Base-by-base conservation (phyloP, 1,140 invertebrate species). In the Uloborus diversus region DNA sequence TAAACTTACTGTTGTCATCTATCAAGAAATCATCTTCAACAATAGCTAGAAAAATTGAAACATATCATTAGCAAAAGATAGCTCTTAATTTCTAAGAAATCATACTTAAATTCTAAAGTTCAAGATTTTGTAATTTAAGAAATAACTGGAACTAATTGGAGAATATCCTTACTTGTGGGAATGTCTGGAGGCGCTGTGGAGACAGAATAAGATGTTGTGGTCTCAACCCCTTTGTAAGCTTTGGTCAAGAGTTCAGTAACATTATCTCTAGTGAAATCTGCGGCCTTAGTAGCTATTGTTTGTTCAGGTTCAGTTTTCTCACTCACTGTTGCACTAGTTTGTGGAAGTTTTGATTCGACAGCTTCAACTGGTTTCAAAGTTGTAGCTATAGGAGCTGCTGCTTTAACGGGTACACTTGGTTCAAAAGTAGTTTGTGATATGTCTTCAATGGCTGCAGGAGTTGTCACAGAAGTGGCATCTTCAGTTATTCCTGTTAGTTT, bases 1-100 rank as follows among this genome's bases (percentile, higher is more conserved):
- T 37, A 17, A 11, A 20, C 62, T 81, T 76, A 83, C 82, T 33
- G 76, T 79, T 79, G 57, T 82, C 82, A 37, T 83, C 82, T 27
- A 80, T 17, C 14, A 42, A 32, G 11, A 49, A 65, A 7, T 59
- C 71, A 1, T n/a, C 28, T 13, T 57, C 57, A 20, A 17, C 20
- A 49, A n/a, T 9, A 56, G 57, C 69, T 66, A 53, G 9, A 53
- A 53, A 68, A 57, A 76, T 56, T 57, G 13, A 57, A 57, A 57
- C 13, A n/a, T 23, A 25, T 27, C 3, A 57, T 20, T n/a, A 13
- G n/a, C 53, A 25, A 25, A n/a, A 23, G 3, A 57, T 57, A 20
- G 53, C n/a, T n/a, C n/a, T n/a, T 3, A 27, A 57, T 20, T 57
- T 13, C 25, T 20, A 42, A 42, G 37, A 17, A 13, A 13, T 42